A percentile compares a stretch with the other conserved stretches of the same genome.
Evolutionary conservation across 2,113 vertebrate species (phyloP).

Genomic region (Petroica traversi): DNA sequence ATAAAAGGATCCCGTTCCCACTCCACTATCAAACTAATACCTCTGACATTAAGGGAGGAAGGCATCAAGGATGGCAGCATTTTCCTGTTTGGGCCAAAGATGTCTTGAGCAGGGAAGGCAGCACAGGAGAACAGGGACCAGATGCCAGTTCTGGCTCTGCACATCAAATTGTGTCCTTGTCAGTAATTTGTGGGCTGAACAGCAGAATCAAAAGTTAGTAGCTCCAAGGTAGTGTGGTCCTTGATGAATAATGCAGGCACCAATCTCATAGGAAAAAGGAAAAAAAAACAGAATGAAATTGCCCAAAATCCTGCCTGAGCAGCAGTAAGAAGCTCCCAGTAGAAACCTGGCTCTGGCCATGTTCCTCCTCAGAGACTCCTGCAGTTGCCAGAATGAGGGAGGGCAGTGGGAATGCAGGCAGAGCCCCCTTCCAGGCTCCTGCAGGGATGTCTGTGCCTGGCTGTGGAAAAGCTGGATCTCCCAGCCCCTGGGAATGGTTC

Average conservation of each 20-base stretch:
- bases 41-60: not conserved
- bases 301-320: not conserved
- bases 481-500: not conserved
- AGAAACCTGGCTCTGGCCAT: not conserved
- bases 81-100: not conserved
- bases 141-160: not conserved
- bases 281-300: not conserved
- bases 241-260: constrained; percentile 20
- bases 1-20: not conserved
- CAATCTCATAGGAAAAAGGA: not conserved
- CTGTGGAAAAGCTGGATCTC: accelerated
- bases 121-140: not conserved
- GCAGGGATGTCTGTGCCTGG: not conserved
- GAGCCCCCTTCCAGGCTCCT: not conserved
- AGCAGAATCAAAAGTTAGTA: not conserved
- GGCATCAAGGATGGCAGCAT: not conserved
- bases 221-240: not conserved
- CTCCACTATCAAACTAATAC: not conserved
- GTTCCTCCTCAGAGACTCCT: not conserved
- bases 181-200: not conserved
- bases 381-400: not conserved
- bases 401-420: not conserved
- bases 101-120: not conserved
- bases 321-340: not conserved
- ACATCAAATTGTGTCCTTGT: not conserved